Conservation (phyloP, 2,888 invertebrate species). For the Melanostoma scalare region DNA sequence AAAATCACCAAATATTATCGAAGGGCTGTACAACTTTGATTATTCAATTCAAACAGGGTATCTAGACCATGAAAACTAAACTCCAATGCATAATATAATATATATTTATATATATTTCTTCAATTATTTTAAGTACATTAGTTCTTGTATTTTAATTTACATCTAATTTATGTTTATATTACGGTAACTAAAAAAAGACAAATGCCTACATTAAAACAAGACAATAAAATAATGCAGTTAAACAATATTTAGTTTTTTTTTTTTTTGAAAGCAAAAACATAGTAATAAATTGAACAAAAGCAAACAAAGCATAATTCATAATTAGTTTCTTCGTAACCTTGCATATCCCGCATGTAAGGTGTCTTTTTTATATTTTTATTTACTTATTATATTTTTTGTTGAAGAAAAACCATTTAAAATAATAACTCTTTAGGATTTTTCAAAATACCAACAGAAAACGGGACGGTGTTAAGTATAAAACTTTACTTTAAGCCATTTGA, state of each 20-base stretch:
- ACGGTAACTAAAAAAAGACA: constrained; percentile 61
- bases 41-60: no score
- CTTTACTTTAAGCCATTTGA: constrained; percentile 28
- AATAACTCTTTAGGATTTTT: constrained; percentile 49
- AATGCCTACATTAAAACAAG: constrained; percentile 30
- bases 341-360: no score
- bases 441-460: constrained; percentile 58
- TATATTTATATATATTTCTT: constrained; percentile 70
- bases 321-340: background rate
- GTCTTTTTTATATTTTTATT: no score
- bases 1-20: no score
- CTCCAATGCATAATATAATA: constrained; percentile 57
- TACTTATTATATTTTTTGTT: background rate
- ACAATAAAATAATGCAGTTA: constrained; percentile 49
- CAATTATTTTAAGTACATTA: constrained; percentile 73
- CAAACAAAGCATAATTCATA: constrained; percentile 6
- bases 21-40: no score
- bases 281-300: constrained; percentile 26
- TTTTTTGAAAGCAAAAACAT: constrained; percentile 18
- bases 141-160: constrained; percentile 71
- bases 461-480: constrained; percentile 57
- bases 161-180: constrained; percentile 68
- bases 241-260: constrained; percentile 28
- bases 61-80: background rate
- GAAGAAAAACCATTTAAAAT: constrained; percentile 6